These are phyloP conservation scores for Amphipoea oculea DNA, from an alignment of 2,888 invertebrate species.

Conservation along the genomic window DNA sequence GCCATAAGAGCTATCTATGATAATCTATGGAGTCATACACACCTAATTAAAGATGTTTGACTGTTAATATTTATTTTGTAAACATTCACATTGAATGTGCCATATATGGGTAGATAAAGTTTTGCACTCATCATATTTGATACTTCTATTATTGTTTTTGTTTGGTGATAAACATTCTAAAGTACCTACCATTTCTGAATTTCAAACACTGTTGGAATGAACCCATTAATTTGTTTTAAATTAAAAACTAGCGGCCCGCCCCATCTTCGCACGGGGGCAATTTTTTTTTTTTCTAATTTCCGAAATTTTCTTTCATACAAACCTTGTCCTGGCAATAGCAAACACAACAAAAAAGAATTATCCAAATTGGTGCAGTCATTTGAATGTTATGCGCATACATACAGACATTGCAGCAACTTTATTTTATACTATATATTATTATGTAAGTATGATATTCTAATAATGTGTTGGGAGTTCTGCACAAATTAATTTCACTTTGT, in stretches of 20 bases:
- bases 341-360: too few species aligned
- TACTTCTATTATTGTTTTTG: constrained; percentile 5
- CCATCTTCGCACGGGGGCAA: too few species aligned
- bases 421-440: too few species aligned
- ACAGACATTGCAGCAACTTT: too few species aligned
- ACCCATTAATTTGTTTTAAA: not conserved
- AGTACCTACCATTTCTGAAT: not conserved
- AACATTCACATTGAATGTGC: constrained; percentile 1
- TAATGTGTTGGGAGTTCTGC: not conserved
- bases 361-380: too few species aligned
- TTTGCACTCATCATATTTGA: constrained; percentile 20
- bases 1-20: constrained; percentile 17
- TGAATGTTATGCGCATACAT: too few species aligned
- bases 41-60: constrained; percentile 30
- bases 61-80: constrained; percentile 12
- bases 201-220: not conserved
- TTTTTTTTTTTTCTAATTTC: too few species aligned
- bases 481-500: not conserved
- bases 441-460: not conserved
- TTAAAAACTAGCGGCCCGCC: too few species aligned
- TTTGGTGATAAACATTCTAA: not conserved
- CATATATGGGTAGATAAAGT: not conserved
- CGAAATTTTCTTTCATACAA: too few species aligned
- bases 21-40: not conserved
- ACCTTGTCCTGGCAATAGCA: too few species aligned